phyloP scores from a whole-genome alignment of 92 coral and sea anemone species.

The Palythoa caribaeorum region DNA sequence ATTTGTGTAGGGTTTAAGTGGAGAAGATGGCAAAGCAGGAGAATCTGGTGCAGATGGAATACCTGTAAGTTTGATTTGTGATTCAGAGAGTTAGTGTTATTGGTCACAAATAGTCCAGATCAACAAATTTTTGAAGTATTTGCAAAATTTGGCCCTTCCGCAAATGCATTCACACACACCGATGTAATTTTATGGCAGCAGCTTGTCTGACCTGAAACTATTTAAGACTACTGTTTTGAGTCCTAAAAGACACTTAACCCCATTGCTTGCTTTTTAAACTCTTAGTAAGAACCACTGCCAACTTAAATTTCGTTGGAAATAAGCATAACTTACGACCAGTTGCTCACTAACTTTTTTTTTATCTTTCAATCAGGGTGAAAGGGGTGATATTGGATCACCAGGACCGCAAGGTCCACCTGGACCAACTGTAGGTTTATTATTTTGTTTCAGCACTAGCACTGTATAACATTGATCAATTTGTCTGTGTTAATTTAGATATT shows the following conservation, averaged over 20 bases:
- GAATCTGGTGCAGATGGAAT: slow-evolving; percentile 21
- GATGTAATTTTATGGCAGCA: too few relatives aligned
- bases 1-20: slow-evolving; percentile 67
- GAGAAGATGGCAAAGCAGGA: slow-evolving; percentile 81
- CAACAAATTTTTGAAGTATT: too few relatives aligned
- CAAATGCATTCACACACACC: too few relatives aligned
- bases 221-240: too few relatives aligned
- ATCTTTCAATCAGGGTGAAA: slow-evolving; percentile 10
- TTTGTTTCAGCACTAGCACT: neutral
- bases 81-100: neutral
- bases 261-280: too few relatives aligned
- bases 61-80: neutral
- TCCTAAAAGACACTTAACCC: too few relatives aligned
- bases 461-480: neutral
- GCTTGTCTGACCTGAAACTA: too few relatives aligned
- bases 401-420: neutral
- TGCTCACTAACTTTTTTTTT: neutral
- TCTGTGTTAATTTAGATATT: neutral
- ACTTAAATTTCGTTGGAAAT: neutral
- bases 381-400: neutral
- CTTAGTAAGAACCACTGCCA: too few relatives aligned
- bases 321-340: neutral
- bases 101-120: neutral
- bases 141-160: too few relatives aligned
- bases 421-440: slow-evolving; percentile 3